A percentile compares a stretch with the other conserved stretches of the same genome.
Conservation (phyloP, 2,113 vertebrate genomes). For the Pantherophis guttatus region DNA sequence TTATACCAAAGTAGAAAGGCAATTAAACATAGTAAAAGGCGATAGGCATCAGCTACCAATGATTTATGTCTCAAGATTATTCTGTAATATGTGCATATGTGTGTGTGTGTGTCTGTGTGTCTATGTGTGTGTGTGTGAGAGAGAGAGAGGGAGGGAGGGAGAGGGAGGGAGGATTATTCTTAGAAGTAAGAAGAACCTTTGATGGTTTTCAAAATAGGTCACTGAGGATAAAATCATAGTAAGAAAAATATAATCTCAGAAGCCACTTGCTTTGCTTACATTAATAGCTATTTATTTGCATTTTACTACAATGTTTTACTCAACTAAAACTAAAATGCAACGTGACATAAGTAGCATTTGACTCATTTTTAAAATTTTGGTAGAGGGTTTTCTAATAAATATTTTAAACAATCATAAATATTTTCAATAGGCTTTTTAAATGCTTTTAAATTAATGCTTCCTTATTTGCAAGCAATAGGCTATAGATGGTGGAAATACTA, state of each 20-base stretch:
- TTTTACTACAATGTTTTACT: not conserved
- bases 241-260: not conserved
- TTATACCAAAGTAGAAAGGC: conserved; percentile 42
- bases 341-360: not conserved
- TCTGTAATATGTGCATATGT: not conserved
- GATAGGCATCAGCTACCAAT: conserved; percentile 29
- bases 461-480: not conserved
- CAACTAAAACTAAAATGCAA: not conserved
- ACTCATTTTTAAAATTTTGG: not conserved
- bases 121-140: too few species aligned
- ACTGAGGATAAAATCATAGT: conserved; percentile 5
- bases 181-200: conserved; percentile 23
- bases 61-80: conserved; percentile 43
- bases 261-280: not conserved
- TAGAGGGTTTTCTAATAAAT: not conserved
- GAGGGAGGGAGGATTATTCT: not conserved
- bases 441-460: not conserved
- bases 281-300: not conserved
- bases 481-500: not conserved
- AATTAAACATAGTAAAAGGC: conserved; percentile 51
- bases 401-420: not conserved
- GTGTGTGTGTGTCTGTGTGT: not conserved
- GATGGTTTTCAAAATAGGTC: conserved; percentile 8
- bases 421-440: not conserved
- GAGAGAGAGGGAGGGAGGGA: fast-evolving